Evolutionary conservation across 2,888 invertebrate genomes (phyloP), one percentile per base, ranked within the genome.

Genomic region (Oxyscelio sp.): DNA sequence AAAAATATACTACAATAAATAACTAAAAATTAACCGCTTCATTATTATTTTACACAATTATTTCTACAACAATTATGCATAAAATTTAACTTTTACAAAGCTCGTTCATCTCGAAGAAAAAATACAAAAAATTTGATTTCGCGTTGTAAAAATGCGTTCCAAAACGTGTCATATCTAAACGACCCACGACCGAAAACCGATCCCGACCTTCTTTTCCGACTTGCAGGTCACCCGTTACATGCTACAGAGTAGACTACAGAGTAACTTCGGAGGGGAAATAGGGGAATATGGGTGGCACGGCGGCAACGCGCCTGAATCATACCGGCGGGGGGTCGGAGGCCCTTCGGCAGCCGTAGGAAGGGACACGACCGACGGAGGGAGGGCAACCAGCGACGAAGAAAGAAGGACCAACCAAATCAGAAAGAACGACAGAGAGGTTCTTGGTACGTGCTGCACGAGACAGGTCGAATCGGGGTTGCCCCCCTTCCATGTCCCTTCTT

Each of bases 251-350:
- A 22, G 22, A n/a, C n/a, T n/a, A n/a, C n/a, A n/a, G n/a, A n/a
- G n/a, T n/a, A n/a, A n/a, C 31, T 6, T n/a, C 31, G 24, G 9
- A 56, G 83, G 83, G 73, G 63, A 15, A 63, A 9, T 68, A 68
- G 83, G 83, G 83, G 83, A 83, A 61, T 19, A 70, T 73, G 83
- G 83, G 70, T 79, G 74, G 83, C 66, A 73, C 59, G 71, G 54
- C 74, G 79, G 78, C 79, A 83, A 74, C 78, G 79, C 83, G 83
- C 74, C 78, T 83, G 83, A 83, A 83, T 74, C 79, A 70, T 68
- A 15, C 63, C 79, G 74, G 66, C 61, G 74, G 83, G 83, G n/a
- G 79, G 70, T 83, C 79, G 68, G 68, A 70, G 71, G 74, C 79
- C 74, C 66, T 22, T 27, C 4, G 22, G 5, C 2, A 63, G 15